Evolutionary conservation across 1,140 invertebrate species (phyloP).

Genomic region (Bombyx mori): DNA sequence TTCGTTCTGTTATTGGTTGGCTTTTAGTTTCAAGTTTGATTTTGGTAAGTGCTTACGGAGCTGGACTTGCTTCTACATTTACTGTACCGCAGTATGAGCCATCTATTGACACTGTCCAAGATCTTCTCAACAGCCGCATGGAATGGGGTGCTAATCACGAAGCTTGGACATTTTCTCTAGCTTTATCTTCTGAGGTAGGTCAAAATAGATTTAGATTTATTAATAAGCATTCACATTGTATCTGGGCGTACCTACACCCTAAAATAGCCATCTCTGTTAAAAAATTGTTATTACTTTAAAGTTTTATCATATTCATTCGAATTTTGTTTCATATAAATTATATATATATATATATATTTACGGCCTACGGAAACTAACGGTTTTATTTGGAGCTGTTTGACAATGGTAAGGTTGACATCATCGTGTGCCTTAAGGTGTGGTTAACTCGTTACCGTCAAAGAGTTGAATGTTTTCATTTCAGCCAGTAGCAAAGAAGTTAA

Average conservation of each 20-base stretch:
- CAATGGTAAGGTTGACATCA: too few species aligned
- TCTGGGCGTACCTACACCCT: too few species aligned
- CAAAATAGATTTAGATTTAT: neutral
- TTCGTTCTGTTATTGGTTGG: constrained; percentile 50
- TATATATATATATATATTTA: too few species aligned
- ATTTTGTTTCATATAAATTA: too few species aligned
- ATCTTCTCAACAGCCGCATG: constrained; percentile 64
- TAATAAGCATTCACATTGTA: neutral
- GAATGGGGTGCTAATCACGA: constrained; percentile 73
- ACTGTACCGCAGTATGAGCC: constrained; percentile 71
- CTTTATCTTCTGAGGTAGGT: constrained; percentile 58
- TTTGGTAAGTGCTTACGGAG: constrained; percentile 69
- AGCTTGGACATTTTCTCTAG: constrained; percentile 72
- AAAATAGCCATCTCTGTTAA: too few species aligned
- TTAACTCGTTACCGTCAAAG: neutral
- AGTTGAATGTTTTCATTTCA: constrained; percentile 26
- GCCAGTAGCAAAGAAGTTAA: constrained; percentile 52
- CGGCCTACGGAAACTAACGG: too few species aligned
- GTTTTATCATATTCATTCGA: neutral
- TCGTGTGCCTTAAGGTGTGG: too few species aligned
- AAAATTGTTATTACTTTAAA: neutral
- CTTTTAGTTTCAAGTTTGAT: constrained; percentile 64
- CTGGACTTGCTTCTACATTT: constrained; percentile 70
- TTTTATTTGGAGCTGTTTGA: too few species aligned
- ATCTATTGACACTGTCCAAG: constrained; percentile 67